Percentiles rank a stretch among this genome's conserved stretches.
Evolutionary conservation across 2,113 vertebrate genomes (phyloP).

Genomic region (Dasypus novemcinctus): DNA sequence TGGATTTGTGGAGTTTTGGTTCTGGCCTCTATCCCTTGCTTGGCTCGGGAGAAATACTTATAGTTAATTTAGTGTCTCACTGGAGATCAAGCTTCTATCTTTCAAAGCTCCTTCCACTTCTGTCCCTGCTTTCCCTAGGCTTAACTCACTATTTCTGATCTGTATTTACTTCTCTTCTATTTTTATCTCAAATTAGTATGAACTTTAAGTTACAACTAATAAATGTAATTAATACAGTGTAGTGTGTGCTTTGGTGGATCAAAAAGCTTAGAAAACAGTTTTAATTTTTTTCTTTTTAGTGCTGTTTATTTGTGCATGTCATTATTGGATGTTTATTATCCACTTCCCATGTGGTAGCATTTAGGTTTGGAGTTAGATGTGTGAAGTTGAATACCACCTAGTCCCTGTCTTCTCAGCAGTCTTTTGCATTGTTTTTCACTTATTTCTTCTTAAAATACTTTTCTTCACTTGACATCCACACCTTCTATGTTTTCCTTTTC

Average conservation of each 20-base stretch:
- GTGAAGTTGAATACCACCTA: neutral
- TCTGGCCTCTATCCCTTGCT: neutral
- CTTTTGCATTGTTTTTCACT: neutral
- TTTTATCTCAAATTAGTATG: neutral
- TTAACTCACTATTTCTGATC: neutral
- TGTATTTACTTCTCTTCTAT: neutral
- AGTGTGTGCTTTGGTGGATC: neutral
- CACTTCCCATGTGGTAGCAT: neutral
- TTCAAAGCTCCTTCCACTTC: neutral
- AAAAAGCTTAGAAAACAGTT: neutral
- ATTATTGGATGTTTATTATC: constrained; percentile 12
- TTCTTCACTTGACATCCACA: neutral
- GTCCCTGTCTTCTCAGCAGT: neutral
- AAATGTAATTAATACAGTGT: neutral
- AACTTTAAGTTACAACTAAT: neutral
- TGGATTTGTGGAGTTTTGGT: neutral
- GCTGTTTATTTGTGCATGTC: neutral
- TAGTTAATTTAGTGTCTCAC: neutral
- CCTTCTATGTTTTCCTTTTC: neutral
- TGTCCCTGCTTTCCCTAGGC: neutral
- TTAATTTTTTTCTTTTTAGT: neutral
- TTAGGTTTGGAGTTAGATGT: neutral
- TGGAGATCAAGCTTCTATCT: neutral
- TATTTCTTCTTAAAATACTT: neutral
- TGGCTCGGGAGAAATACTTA: neutral